A percentile compares a stretch with the other conserved stretches of the same genome.
These are phyloP conservation scores for Diabrotica virgifera DNA, from an alignment of 1,140 invertebrate genomes.

Conservation along the genomic window DNA sequence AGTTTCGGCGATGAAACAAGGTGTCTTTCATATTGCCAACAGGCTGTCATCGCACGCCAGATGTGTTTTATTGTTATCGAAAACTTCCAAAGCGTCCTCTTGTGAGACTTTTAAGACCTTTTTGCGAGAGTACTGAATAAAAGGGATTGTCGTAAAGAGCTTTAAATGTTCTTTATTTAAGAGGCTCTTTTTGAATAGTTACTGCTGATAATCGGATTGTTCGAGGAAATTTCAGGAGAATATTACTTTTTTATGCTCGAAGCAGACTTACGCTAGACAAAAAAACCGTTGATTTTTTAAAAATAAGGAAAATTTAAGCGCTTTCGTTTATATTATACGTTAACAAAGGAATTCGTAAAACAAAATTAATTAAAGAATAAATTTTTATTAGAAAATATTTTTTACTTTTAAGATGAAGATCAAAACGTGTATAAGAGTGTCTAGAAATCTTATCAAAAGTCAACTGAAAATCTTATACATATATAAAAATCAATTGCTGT, in stretches of 20 bases:
- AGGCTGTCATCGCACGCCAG: slow-evolving; percentile 10
- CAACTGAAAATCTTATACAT: too few species aligned
- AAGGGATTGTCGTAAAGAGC: neutral
- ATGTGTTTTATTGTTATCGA: slow-evolving; percentile 20
- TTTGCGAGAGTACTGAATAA: slow-evolving; percentile 2
- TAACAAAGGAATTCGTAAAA: too few species aligned
- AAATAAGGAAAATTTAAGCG: too few species aligned
- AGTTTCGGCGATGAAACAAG: slow-evolving; percentile 15
- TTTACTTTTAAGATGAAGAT: too few species aligned
- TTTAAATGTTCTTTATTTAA: neutral
- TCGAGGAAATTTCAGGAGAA: neutral
- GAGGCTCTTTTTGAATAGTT: neutral
- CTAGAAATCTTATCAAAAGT: too few species aligned
- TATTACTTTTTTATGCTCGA: neutral
- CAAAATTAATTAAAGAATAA: too few species aligned
- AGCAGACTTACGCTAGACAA: too few species aligned
- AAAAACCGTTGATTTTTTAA: too few species aligned
- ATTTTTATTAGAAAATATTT: too few species aligned
- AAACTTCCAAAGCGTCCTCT: slow-evolving; percentile 5
- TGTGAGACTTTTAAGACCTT: slow-evolving; percentile 10
- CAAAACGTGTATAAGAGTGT: too few species aligned
- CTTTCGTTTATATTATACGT: too few species aligned
- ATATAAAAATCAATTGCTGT: too few species aligned
- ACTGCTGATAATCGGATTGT: neutral
- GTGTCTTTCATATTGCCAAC: slow-evolving; percentile 19